Evolutionary conservation across 2,113 vertebrate species (phyloP), one percentile per base, ranked within the genome.

Genomic region (Condylura cristata): DNA sequence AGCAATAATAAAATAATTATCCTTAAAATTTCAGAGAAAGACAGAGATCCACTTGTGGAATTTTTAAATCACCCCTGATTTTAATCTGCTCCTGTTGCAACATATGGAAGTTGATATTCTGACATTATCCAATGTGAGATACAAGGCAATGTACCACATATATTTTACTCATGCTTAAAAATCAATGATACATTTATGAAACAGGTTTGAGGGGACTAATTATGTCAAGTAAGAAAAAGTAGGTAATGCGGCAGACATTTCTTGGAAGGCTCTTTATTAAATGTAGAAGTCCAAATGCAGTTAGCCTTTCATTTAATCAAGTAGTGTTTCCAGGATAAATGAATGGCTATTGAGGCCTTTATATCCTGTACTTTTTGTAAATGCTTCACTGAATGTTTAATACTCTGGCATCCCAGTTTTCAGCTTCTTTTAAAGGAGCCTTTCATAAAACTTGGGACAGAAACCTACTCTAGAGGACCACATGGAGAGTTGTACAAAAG

Each of bases 381-480:
- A 92, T 68, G 76, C 89, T 80, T 91, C 79, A 71, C 78, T 97
- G 94, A 96, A 96, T 95, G 93, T 96, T 93, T 96, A 96, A 80
- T 95, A 88, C 16, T 5, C 70, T 94, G 89, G 95, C 86, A 91
- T 91, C 48, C 32, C 37, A 75, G 61, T 90, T 83, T 76, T 34
- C 37, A 90, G 32, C 74, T 86, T 89, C 79, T 89, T 86, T 96
- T 93, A 96, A 97, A 96, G 80, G 53, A 86, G 82, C 44, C 93
- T 96, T 97, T 97, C 91, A 96, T 91, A 72, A 91, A 94, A 84
- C 86, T 91, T 86, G 89, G 95, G 83, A 92, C 39, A 91, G 95
- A 96, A 93, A 91, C 65, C 75, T 84, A 51, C 74, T 89, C 53
- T 86, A 91, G 74, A 84, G 0, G 8, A 81, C 63, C 86, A 83